Conservation (phyloP, 2,113 vertebrate genomes). For the Orientallactaga bullata region DNA sequence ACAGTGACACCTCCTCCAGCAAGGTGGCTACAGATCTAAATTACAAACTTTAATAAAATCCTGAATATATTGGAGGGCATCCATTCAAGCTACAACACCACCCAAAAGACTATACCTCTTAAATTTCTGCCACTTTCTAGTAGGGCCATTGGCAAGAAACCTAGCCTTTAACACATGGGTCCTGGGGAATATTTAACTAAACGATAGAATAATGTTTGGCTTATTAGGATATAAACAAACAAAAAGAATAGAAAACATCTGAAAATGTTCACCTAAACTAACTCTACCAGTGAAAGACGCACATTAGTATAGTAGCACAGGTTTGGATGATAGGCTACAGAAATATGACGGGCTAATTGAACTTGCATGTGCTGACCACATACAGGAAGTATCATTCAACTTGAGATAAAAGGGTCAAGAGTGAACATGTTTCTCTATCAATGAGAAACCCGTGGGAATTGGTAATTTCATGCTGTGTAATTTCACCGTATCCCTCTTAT, state of each 20-base stretch:
- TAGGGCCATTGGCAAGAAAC: neutral
- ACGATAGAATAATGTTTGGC: neutral
- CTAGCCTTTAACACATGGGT: neutral
- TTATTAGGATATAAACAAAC: neutral
- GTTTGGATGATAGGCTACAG: neutral
- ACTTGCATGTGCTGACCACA: neutral
- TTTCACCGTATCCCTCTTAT: neutral
- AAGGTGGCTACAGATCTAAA: too few species aligned
- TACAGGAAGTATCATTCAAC: neutral
- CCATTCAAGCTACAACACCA: too few species aligned
- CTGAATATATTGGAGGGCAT: too few species aligned
- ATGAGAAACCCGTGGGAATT: neutral
- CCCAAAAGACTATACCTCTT: neutral
- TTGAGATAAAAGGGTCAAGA: neutral
- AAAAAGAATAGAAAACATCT: neutral
- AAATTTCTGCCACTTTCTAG: neutral
- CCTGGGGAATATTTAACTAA: neutral
- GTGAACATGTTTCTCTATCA: neutral
- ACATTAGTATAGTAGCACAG: neutral
- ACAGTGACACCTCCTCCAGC: too few species aligned
- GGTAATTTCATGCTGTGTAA: neutral
- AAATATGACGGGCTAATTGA: neutral
- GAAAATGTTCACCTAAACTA: neutral
- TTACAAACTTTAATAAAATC: too few species aligned
- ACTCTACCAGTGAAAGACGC: neutral